phyloP scores from a whole-genome alignment of 2,888 invertebrate genomes.

The Hybos culiciformis region DNA sequence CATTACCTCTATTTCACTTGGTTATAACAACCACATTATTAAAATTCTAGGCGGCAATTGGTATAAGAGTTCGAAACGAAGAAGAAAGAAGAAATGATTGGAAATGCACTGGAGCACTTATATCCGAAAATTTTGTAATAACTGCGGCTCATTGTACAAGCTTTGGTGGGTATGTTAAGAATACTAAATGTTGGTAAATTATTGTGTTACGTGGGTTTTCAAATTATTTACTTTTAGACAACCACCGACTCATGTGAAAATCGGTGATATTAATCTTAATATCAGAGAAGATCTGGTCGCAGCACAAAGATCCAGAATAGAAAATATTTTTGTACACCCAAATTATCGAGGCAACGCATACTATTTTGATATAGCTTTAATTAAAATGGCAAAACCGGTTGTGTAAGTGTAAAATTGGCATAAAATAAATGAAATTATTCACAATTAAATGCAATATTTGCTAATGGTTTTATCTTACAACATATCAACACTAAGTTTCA shows the following conservation, averaged over 20 bases:
- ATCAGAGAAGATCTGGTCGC: constrained; percentile 28
- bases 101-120: constrained; percentile 8
- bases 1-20: not conserved
- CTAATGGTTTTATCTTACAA: too few relatives aligned
- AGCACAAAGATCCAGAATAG: constrained; percentile 28
- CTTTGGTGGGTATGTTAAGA: constrained; percentile 6
- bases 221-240: constrained; percentile 12
- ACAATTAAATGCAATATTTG: too few relatives aligned
- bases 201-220: too few relatives aligned
- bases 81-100: not conserved
- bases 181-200: not conserved
- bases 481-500: too few relatives aligned
- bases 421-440: too few relatives aligned
- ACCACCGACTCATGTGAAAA: constrained; percentile 34
- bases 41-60: not conserved
- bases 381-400: constrained; percentile 33
- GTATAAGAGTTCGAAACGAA: not conserved
- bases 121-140: constrained; percentile 4
- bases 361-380: constrained; percentile 51
- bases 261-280: constrained; percentile 38
- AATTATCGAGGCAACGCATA: constrained; percentile 32
- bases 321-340: constrained; percentile 33
- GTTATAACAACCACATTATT: too few relatives aligned
- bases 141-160: constrained; percentile 8
- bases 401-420: not conserved